Conservation (phyloP, 2,113 vertebrate genomes). For the Nibea coibor region DNA sequence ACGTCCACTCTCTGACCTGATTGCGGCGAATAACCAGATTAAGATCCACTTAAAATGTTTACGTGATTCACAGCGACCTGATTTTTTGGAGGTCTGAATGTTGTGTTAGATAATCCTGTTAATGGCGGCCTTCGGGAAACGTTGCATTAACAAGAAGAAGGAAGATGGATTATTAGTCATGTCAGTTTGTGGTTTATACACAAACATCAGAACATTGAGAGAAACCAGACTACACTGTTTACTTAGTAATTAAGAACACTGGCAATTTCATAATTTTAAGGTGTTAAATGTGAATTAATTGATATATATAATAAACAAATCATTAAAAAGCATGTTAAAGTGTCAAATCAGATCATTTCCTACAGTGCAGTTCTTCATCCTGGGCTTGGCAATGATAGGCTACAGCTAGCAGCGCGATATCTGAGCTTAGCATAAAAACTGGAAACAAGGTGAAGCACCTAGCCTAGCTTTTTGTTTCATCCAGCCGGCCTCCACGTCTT, state of each 20-base stretch:
- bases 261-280: neutral
- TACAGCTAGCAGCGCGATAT: no score
- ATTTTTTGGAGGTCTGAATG: neutral
- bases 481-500: no score
- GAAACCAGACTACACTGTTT: neutral
- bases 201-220: neutral
- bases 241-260: neutral
- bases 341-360: neutral
- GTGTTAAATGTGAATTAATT: neutral
- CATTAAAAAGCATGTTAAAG: neutral
- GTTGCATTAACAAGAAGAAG: neutral
- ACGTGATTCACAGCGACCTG: neutral
- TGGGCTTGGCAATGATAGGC: no score
- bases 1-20: neutral
- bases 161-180: neutral
- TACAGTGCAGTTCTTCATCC: neutral
- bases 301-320: no score
- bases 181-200: neutral
- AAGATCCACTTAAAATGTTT: conserved; percentile 6
- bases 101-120: conserved; percentile 6
- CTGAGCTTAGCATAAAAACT: no score
- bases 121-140: neutral
- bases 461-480: no score
- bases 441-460: no score
- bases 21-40: neutral